phyloP scores from a whole-genome alignment of 30 jellyfish, hydroid and myxozoan genomes.

The Nemopilema nomurai region DNA sequence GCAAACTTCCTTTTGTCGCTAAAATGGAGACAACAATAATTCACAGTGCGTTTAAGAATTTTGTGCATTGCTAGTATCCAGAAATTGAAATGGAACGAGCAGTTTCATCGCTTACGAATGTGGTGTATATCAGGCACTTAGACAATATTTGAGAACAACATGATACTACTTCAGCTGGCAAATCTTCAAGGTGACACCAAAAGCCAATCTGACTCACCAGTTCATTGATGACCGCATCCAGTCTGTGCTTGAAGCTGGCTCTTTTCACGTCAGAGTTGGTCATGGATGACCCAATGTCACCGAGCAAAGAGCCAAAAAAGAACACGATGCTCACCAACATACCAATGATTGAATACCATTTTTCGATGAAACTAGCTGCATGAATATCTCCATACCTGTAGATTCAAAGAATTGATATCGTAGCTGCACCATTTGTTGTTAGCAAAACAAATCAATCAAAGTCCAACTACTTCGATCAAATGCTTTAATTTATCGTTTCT shows the following conservation, averaged over 20 bases:
- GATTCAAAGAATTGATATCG: background rate
- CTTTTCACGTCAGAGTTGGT: conserved; percentile 68
- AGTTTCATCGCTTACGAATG: too few species aligned
- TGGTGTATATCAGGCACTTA: too few species aligned
- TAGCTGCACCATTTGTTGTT: background rate
- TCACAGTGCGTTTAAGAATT: too few species aligned
- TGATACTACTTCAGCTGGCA: too few species aligned
- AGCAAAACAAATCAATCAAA: background rate
- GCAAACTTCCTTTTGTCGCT: conserved; percentile 37
- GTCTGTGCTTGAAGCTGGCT: conserved; percentile 53
- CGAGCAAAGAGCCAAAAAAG: conserved; percentile 78
- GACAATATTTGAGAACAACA: too few species aligned
- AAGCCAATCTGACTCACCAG: conserved; percentile 41
- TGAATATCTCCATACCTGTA: conserved; percentile 79
- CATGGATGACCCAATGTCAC: conserved; percentile 79
- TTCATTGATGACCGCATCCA: conserved; percentile 52
- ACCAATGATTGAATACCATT: conserved; percentile 64
- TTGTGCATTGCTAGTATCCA: too few species aligned
- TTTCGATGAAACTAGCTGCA: conserved; percentile 56
- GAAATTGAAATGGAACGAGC: too few species aligned
- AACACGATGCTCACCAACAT: conserved; percentile 73
- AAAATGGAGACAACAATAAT: background rate
- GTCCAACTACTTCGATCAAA: background rate
- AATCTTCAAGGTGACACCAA: too few species aligned
- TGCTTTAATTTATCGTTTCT: background rate